phyloP scores from a whole-genome alignment of 2,797 vertebrate species.

The Intellagama lesueurii region DNA sequence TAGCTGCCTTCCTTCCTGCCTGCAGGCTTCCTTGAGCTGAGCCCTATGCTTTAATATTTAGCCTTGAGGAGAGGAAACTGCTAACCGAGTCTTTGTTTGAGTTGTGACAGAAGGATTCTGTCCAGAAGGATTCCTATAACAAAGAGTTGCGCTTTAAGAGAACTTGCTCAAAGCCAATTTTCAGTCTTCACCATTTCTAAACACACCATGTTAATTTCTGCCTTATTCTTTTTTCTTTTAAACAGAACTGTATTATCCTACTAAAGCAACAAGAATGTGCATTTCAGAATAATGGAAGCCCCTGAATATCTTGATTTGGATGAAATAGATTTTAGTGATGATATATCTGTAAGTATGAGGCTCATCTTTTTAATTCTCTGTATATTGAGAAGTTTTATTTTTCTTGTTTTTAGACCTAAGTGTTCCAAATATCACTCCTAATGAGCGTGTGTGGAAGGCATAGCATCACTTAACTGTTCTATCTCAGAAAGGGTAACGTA shows the following conservation, averaged over 20 bases:
- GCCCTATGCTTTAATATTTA: not conserved
- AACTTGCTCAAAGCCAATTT: not conserved
- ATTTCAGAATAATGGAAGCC: conserved; percentile 93
- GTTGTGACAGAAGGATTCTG: not conserved
- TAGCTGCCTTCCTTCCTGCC: not conserved
- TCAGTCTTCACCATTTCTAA: not conserved
- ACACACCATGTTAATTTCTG: not conserved
- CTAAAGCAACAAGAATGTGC: conserved; percentile 77
- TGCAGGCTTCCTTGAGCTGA: not conserved
- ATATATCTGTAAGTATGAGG: conserved; percentile 89
- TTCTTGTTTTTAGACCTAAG: not conserved
- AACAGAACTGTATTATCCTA: conserved; percentile 70
- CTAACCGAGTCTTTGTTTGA: not conserved
- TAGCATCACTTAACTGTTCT: not conserved
- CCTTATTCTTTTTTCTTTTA: conserved; percentile 60
- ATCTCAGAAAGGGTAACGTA: not conserved
- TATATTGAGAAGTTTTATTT: not conserved
- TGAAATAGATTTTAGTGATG: conserved; percentile 98
- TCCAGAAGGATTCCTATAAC: not conserved
- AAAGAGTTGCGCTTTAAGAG: not conserved
- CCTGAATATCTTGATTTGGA: conserved; percentile 99
- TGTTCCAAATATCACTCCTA: not conserved
- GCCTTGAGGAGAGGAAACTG: too few relatives aligned
- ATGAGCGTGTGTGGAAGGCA: not conserved
- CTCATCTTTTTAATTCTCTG: conserved; percentile 2